Conservation (phyloP, 2,888 invertebrate species). For the Hetaerina titia region DNA sequence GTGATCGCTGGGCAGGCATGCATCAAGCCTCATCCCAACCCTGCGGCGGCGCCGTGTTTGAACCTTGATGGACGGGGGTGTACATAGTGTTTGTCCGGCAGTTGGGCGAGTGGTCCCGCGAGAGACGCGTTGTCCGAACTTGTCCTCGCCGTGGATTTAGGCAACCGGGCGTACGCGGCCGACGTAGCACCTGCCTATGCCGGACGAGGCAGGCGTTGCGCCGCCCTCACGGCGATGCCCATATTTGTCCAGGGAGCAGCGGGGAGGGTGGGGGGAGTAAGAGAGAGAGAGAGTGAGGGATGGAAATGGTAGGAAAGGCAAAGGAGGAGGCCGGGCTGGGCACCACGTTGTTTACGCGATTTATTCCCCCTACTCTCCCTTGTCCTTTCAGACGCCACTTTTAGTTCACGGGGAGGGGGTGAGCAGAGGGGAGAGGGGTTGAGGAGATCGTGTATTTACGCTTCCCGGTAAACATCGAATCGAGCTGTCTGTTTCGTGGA, state of each 20-base stretch:
- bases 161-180: constrained; percentile 8
- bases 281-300: not conserved
- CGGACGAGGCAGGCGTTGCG: constrained; percentile 28
- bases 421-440: too few relatives aligned
- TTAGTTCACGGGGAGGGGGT: not conserved
- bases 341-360: not conserved
- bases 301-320: not conserved
- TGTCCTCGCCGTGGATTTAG: constrained; percentile 46
- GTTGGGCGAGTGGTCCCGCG: too few relatives aligned
- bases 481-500: not conserved
- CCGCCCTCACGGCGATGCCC: not conserved
- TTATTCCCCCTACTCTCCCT: not conserved
- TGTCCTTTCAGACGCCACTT: not conserved
- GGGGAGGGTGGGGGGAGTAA: not conserved
- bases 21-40: too few relatives aligned
- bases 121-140: not conserved
- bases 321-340: not conserved
- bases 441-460: not conserved
- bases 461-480: constrained; percentile 18
- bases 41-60: too few relatives aligned
- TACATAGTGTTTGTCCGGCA: too few relatives aligned
- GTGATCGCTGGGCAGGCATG: too few relatives aligned
- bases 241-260: not conserved
- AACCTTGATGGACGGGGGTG: too few relatives aligned
- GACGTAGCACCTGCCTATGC: constrained; percentile 44